Evolutionary conservation across 2,113 vertebrate species (phyloP).

Genomic region (Spea multiplicata): DNA sequence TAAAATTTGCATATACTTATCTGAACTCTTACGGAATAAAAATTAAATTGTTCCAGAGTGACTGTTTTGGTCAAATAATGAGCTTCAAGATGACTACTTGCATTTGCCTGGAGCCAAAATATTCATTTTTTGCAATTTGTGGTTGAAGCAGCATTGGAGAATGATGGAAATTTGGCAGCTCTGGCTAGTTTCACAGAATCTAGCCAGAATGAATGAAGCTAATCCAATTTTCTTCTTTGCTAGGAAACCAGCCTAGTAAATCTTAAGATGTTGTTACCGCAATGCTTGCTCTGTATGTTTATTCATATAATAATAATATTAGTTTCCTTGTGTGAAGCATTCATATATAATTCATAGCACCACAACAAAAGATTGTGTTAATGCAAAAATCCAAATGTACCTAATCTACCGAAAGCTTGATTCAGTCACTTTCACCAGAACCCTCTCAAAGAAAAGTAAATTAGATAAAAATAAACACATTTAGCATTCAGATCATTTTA

Average conservation of each 20-base stretch:
- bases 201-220: background rate
- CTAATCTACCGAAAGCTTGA: too few species aligned
- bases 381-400: too few species aligned
- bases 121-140: constrained; percentile 21
- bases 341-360: too few species aligned
- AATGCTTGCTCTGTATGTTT: background rate
- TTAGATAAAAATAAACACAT: too few species aligned
- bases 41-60: constrained; percentile 49
- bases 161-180: constrained; percentile 31
- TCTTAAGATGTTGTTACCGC: background rate
- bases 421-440: too few species aligned
- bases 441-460: too few species aligned
- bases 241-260: constrained; percentile 8
- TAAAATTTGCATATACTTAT: too few species aligned
- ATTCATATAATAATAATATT: background rate
- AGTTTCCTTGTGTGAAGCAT: background rate
- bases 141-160: constrained; percentile 9
- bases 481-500: too few species aligned
- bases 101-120: constrained; percentile 29
- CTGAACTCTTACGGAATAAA: background rate
- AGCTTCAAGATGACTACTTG: background rate
- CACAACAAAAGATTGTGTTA: too few species aligned
- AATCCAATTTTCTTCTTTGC: constrained; percentile 10
- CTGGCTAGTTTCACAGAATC: constrained; percentile 23
- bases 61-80: constrained; percentile 51